These are phyloP conservation scores for Eptatretus atami DNA, from an alignment of 2,797 vertebrate species.

Conservation along the genomic window DNA sequence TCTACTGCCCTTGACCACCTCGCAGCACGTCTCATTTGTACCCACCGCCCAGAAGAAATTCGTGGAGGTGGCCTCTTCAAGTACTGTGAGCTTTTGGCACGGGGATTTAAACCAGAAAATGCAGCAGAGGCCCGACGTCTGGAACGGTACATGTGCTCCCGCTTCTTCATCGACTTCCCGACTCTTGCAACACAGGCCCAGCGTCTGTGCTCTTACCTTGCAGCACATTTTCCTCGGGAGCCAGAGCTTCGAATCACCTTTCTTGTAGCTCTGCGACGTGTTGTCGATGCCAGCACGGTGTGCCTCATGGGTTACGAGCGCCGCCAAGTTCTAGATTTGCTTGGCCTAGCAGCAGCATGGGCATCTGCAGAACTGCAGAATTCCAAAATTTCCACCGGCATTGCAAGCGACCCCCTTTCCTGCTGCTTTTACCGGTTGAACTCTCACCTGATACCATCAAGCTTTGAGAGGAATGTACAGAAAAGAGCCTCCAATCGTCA, in stretches of 20 bases:
- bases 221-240: not conserved
- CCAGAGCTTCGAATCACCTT: not conserved
- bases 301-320: conserved; percentile 4
- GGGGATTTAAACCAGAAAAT: not conserved
- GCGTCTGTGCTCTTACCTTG: not conserved
- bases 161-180: conserved; percentile 4
- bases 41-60: not conserved
- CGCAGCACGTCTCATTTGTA: not conserved
- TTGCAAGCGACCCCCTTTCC: too few relatives aligned
- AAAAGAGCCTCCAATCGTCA: too few relatives aligned
- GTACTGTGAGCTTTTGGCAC: not conserved
- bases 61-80: not conserved
- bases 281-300: not conserved
- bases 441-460: too few relatives aligned
- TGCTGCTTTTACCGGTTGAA: too few relatives aligned
- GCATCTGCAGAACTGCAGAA: too few relatives aligned
- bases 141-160: not conserved
- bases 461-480: too few relatives aligned
- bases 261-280: not conserved
- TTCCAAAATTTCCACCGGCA: too few relatives aligned
- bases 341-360: not conserved
- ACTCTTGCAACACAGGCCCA: not conserved
- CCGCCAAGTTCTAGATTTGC: not conserved
- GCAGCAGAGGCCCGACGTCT: not conserved
- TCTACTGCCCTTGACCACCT: not conserved